These are phyloP conservation scores for Anguilla pacifica DNA, from an alignment of 2,797 vertebrate species.

Conservation along the genomic window DNA sequence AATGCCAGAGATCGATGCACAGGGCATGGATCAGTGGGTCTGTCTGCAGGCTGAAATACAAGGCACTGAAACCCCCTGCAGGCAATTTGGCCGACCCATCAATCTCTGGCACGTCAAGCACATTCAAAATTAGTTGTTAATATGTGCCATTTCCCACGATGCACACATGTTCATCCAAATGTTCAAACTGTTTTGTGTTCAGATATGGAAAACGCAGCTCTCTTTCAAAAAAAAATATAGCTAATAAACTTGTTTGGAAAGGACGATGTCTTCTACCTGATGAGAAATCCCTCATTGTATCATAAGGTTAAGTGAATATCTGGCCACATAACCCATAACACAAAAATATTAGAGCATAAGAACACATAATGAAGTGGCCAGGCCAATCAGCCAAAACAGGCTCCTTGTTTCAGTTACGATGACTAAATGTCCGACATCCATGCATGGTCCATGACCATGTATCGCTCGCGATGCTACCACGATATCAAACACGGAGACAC, in stretches of 20 bases:
- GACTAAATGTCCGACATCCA: neutral
- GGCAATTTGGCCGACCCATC: neutral
- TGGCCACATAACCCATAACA: neutral
- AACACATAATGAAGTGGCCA: neutral
- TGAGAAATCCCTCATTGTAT: neutral
- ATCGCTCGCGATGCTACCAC: neutral
- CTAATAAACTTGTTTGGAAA: neutral
- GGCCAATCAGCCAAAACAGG: neutral
- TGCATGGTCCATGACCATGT: neutral
- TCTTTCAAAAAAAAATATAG: neutral
- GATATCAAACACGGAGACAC: neutral
- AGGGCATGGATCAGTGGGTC: neutral
- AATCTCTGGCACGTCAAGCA: neutral
- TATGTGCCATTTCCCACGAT: too few relatives aligned
- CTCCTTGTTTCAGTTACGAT: neutral
- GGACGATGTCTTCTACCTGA: neutral
- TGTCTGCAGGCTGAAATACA: neutral
- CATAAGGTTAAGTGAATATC: neutral
- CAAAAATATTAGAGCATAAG: neutral
- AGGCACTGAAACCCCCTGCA: neutral
- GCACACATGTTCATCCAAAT: neutral
- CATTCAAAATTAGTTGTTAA: too few relatives aligned
- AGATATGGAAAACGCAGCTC: neutral
- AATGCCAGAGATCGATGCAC: neutral
- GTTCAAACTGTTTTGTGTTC: neutral